phyloP scores from a whole-genome alignment of 2,888 invertebrate genomes.

The Hemithea aestivaria region DNA sequence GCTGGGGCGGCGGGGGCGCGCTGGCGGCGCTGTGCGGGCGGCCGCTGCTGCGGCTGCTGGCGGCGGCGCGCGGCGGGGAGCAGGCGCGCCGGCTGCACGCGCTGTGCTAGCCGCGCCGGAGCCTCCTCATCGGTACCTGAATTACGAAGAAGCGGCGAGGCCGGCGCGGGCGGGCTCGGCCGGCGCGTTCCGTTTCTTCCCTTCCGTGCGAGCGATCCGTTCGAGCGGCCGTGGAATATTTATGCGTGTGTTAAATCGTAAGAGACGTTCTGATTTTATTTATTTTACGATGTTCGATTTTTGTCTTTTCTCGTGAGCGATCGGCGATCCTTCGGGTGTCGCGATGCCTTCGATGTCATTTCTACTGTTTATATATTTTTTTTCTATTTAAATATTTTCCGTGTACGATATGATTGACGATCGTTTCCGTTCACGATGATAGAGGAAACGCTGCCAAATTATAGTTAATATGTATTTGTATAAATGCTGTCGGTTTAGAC shows the following conservation, averaged over 20 bases:
- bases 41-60: constrained; percentile 64
- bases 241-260: constrained; percentile 11
- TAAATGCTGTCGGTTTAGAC: constrained; percentile 8
- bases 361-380: constrained; percentile 4
- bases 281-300: constrained; percentile 12
- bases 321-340: constrained; percentile 5
- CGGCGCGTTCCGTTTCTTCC: constrained; percentile 12
- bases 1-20: constrained; percentile 54
- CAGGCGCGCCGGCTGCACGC: constrained; percentile 64
- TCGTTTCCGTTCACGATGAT: constrained; percentile 3
- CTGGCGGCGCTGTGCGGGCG: constrained; percentile 69
- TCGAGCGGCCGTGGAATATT: constrained; percentile 13
- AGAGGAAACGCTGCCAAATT: constrained; percentile 20
- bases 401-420: background rate
- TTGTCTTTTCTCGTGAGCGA: constrained; percentile 8
- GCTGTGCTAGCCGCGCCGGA: constrained; percentile 52
- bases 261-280: constrained; percentile 16
- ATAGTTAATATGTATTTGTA: constrained; percentile 3
- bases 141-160: constrained; percentile 10
- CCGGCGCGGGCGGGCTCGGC: constrained; percentile 12
- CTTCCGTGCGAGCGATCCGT: constrained; percentile 13
- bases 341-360: constrained; percentile 1
- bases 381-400: background rate
- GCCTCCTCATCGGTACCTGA: constrained; percentile 18
- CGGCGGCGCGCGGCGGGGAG: constrained; percentile 72